phyloP scores from a whole-genome alignment of 2,888 invertebrate genomes.

The Heliconius ismenius region DNA sequence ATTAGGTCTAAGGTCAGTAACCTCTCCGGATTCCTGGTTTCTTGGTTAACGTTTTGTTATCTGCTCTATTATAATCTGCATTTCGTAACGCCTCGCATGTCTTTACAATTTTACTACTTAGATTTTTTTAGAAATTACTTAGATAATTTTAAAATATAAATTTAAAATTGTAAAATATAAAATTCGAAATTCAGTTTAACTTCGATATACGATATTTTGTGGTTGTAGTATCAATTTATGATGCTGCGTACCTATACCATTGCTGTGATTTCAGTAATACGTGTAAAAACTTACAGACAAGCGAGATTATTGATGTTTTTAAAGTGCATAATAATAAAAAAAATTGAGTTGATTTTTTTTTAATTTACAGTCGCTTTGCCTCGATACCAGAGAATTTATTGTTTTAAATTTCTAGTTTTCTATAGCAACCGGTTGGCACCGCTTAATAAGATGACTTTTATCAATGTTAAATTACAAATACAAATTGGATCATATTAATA shows the following conservation, averaged over 20 bases:
- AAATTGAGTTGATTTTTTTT: neutral
- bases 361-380: too few species aligned
- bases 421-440: too few species aligned
- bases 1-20: slow-evolving; percentile 40
- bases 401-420: neutral
- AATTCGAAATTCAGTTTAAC: neutral
- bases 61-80: slow-evolving; percentile 40
- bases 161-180: too few species aligned
- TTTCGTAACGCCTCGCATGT: slow-evolving; percentile 35
- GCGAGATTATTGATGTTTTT: neutral
- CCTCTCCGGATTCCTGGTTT: slow-evolving; percentile 41
- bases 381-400: too few species aligned
- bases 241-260: neutral
- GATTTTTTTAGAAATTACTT: neutral
- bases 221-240: neutral
- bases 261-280: neutral
- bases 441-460: too few species aligned
- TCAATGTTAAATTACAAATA: neutral
- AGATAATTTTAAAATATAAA: neutral
- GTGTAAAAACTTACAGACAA: neutral
- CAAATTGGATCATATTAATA: slow-evolving; percentile 11
- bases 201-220: neutral
- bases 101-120: slow-evolving; percentile 5
- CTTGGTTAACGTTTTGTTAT: slow-evolving; percentile 42
- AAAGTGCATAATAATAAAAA: neutral